Percentiles rank a stretch among this genome's conserved stretches.
Evolutionary conservation across 1,140 invertebrate genomes (phyloP).

Genomic region (Laodelphax striatellus): DNA sequence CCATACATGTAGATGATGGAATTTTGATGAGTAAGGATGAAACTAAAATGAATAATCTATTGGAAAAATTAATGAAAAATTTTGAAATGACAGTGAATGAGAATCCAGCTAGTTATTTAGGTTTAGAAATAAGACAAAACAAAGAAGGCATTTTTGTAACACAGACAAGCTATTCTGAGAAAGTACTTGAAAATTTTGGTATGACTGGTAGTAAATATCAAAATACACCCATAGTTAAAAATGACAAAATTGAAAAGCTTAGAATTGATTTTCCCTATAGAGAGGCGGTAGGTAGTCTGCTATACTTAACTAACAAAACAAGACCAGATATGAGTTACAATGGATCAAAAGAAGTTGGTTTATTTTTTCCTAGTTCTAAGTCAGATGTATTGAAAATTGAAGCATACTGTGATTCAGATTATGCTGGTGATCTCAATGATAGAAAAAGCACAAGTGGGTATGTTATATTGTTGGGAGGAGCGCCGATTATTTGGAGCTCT

Average conservation of each 20-base stretch:
- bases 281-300: too few relatives aligned
- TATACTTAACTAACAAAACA: too few relatives aligned
- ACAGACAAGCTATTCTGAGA: conserved; percentile 21
- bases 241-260: too few relatives aligned
- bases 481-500: conserved; percentile 24
- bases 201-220: conserved; percentile 11
- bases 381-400: neutral
- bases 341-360: too few relatives aligned
- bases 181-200: conserved; percentile 22
- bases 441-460: conserved; percentile 11
- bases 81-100: conserved; percentile 21
- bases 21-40: too few relatives aligned
- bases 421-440: conserved; percentile 20
- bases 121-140: conserved; percentile 25
- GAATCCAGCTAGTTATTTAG: conserved; percentile 21
- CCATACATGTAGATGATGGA: too few relatives aligned
- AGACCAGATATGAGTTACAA: too few relatives aligned
- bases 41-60: too few relatives aligned
- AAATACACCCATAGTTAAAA: too few relatives aligned
- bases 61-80: neutral
- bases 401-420: conserved; percentile 28
- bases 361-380: too few relatives aligned
- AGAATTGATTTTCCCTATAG: too few relatives aligned
- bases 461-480: conserved; percentile 21
- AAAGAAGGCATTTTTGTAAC: conserved; percentile 17